A percentile compares a stretch with the other conserved stretches of the same genome.
Conservation (phyloP, 2,888 invertebrate genomes). For the Poecilus cupreus region DNA sequence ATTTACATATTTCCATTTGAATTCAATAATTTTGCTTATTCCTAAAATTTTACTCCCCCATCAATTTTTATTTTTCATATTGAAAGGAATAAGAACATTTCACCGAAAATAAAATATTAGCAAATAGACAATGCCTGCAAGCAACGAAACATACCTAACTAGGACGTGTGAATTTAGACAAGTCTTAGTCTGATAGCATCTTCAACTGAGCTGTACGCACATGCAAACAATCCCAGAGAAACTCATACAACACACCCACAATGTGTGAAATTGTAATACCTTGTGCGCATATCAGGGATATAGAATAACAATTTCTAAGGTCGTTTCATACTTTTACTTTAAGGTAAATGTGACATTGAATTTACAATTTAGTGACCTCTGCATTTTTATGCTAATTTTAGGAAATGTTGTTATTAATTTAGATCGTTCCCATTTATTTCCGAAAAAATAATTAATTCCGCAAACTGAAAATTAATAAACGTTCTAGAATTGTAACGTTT, state of each 20-base stretch:
- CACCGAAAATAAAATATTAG: too few relatives aligned
- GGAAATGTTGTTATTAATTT: background rate
- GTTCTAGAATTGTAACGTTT: too few relatives aligned
- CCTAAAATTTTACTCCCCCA: too few relatives aligned
- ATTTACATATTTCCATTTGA: too few relatives aligned
- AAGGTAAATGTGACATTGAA: background rate
- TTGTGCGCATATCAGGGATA: background rate
- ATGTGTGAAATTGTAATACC: background rate
- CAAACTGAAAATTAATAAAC: background rate
- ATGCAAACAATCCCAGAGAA: background rate
- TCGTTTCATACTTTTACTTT: background rate
- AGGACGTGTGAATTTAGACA: slow-evolving; percentile 1
- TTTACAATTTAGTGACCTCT: slow-evolving; percentile 1
- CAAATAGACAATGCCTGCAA: background rate
- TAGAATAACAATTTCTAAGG: background rate
- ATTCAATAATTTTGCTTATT: too few relatives aligned
- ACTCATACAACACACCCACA: background rate
- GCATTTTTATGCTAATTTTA: background rate
- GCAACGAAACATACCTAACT: background rate
- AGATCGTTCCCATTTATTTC: background rate
- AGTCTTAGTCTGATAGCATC: background rate
- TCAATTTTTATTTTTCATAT: too few relatives aligned
- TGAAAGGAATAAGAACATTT: too few relatives aligned
- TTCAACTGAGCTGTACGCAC: background rate
- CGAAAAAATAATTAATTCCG: background rate